Evolutionary conservation across 2,888 invertebrate genomes (phyloP).

Genomic region (Lobophora halterata): DNA sequence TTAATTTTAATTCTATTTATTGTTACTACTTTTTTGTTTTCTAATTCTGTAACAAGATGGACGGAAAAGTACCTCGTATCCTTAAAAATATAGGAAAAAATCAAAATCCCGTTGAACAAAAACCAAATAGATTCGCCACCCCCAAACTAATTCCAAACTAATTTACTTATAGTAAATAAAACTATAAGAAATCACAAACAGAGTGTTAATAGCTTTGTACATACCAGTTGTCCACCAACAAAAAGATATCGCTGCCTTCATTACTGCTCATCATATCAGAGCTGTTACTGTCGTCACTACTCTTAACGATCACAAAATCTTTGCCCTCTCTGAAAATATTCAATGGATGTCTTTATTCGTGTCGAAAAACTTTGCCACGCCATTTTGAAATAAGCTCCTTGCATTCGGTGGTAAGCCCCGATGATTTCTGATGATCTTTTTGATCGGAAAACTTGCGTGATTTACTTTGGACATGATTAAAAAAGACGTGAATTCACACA

Average conservation of each 20-base stretch:
- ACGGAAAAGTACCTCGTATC: too few species aligned
- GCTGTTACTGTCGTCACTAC: conserved; percentile 65
- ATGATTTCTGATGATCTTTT: too few species aligned
- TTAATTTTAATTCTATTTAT: too few species aligned
- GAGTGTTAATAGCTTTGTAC: conserved; percentile 50
- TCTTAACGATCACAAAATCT: conserved; percentile 65
- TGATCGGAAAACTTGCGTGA: too few species aligned
- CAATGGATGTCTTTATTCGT: conserved; percentile 37
- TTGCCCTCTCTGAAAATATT: conserved; percentile 70
- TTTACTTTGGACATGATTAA: too few species aligned
- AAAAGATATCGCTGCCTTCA: conserved; percentile 63
- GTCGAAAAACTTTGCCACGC: conserved; percentile 6
- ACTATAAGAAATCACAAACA: conserved; percentile 23
- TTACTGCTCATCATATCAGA: conserved; percentile 55
- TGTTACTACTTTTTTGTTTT: too few species aligned
- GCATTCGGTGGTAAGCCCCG: conserved; percentile 35
- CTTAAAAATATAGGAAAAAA: too few species aligned
- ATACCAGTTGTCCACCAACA: conserved; percentile 67
- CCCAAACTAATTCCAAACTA: conserved; percentile 12
- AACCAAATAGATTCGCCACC: conserved; percentile 31
- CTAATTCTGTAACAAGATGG: too few species aligned
- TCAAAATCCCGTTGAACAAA: too few species aligned
- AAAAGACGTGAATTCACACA: too few species aligned
- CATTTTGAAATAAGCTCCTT: conserved; percentile 21
- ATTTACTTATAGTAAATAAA: conserved; percentile 12